Evolutionary conservation across 2,888 invertebrate genomes (phyloP), one percentile per base, ranked within the genome.

Genomic region (Sturmia bella): DNA sequence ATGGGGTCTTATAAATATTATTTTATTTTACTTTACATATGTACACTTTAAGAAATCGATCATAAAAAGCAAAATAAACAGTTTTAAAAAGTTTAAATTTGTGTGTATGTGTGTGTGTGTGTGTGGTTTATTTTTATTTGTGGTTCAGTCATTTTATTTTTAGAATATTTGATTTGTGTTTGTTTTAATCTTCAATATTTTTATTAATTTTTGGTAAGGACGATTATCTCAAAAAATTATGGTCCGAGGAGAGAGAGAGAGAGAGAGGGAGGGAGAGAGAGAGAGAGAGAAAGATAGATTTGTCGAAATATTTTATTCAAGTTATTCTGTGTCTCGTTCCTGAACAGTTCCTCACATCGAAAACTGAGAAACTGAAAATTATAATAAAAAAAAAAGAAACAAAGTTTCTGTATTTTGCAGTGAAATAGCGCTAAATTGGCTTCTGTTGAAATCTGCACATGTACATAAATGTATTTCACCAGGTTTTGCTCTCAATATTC

Each of bases 91-190:
- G 48, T 45, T 32, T 12, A 73, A 73, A 54, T 52, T 45, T 68
- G 27, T 56, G 27, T 80, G 75, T 56, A 50, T 64, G 32, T 41
- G 37, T 50, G 32, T 66, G 50, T 57, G 9, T 13, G 13, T 13
- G 9, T 63, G 13, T 13, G 9, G 45, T 45, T 63, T 43, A 24
- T 39, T 24, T 43, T 69, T 75, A 13, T 32, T 70, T 81, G 72
- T 70, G 70, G 70, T 77, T 80, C 74, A 80, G 76, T 83, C 80
- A 80, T 80, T 82, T 64, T 75, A 59, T 73, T 70, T 81, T 75
- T 77, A 80, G 79, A 82, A 76, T 83, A 80, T 79, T 79, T 76
- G 75, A 73, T 84, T 76, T 78, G 77, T 48, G 64, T 59, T 75
- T 69, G 27, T 59, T n/a, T 50, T 72, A 69, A 24, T 72, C 70